phyloP scores from a whole-genome alignment of 2,888 invertebrate genomes.

The Mesorhabditis sp. region DNA sequence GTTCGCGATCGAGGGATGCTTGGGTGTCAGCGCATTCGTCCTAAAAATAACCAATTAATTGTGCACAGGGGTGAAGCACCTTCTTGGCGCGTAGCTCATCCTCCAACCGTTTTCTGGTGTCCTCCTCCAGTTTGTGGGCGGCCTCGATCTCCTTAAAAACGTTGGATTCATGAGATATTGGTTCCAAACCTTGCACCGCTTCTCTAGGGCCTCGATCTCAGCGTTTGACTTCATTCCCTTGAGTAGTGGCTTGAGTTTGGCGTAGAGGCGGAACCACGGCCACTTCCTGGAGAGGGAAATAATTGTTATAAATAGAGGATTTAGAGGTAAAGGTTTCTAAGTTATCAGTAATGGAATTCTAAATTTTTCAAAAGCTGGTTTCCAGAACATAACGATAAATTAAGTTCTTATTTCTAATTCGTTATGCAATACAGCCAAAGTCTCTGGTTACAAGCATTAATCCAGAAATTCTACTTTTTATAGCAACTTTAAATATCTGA shows the following conservation, averaged over 20 bases:
- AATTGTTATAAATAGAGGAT: too few species aligned
- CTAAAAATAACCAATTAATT: neutral
- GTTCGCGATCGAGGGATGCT: conserved; percentile 38
- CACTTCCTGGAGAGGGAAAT: conserved; percentile 71
- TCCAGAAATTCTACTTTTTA: too few species aligned
- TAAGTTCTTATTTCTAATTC: too few species aligned
- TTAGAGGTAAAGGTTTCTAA: too few species aligned
- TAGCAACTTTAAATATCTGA: too few species aligned
- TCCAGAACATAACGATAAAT: too few species aligned
- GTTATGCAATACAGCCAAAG: too few species aligned
- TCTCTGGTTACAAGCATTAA: too few species aligned
- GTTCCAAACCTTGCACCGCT: conserved; percentile 59
- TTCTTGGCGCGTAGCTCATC: conserved; percentile 29
- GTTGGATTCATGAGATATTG: neutral
- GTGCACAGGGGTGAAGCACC: neutral
- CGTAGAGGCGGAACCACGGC: conserved; percentile 99
- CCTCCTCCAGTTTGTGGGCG: conserved; percentile 28
- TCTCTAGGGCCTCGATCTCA: conserved; percentile 70
- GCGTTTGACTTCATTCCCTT: conserved; percentile 51
- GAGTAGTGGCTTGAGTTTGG: conserved; percentile 49
- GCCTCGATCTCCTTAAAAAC: conserved; percentile 28
- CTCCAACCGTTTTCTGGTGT: conserved; percentile 32
- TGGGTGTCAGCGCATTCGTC: conserved; percentile 38
- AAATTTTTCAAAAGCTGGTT: too few species aligned
- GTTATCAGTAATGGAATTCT: too few species aligned